Evolutionary conservation across 2,113 vertebrate species (phyloP).

Genomic region (Pyxicephalus adspersus): DNA sequence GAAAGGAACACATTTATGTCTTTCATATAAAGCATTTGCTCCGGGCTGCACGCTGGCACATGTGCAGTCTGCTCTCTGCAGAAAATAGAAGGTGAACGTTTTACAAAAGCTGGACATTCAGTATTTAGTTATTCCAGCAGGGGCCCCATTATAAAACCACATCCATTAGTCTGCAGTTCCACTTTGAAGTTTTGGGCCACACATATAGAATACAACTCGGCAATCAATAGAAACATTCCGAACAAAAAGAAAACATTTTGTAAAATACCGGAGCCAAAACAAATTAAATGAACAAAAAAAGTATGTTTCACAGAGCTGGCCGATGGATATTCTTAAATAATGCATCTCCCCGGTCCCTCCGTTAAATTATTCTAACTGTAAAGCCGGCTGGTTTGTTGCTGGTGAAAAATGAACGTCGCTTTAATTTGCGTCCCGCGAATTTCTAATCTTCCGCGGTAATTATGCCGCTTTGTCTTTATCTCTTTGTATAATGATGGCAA

Average conservation of each 20-base stretch:
- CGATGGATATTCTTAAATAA: background rate
- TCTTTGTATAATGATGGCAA: conserved; percentile 46
- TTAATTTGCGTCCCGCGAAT: conserved; percentile 23
- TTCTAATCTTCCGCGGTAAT: conserved; percentile 30
- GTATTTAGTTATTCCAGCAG: too few species aligned
- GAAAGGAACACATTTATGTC: too few species aligned
- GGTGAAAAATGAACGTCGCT: conserved; percentile 26
- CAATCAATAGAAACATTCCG: background rate
- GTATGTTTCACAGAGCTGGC: background rate
- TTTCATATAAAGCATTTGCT: too few species aligned
- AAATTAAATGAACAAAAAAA: background rate
- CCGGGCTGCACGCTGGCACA: too few species aligned
- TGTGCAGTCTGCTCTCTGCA: too few species aligned
- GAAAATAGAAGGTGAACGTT: too few species aligned
- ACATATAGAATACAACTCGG: too few species aligned
- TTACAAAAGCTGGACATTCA: too few species aligned
- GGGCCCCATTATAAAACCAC: too few species aligned
- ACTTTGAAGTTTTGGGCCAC: too few species aligned
- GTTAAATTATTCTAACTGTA: conserved; percentile 6
- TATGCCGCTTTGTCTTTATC: conserved; percentile 33
- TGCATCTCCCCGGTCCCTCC: background rate
- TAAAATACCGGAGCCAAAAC: background rate
- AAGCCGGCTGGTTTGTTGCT: conserved; percentile 4
- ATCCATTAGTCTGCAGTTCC: too few species aligned
- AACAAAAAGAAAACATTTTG: background rate